Base-by-base conservation (phyloP, 2,113 vertebrate species). In the Clarias gariepinus region DNA sequence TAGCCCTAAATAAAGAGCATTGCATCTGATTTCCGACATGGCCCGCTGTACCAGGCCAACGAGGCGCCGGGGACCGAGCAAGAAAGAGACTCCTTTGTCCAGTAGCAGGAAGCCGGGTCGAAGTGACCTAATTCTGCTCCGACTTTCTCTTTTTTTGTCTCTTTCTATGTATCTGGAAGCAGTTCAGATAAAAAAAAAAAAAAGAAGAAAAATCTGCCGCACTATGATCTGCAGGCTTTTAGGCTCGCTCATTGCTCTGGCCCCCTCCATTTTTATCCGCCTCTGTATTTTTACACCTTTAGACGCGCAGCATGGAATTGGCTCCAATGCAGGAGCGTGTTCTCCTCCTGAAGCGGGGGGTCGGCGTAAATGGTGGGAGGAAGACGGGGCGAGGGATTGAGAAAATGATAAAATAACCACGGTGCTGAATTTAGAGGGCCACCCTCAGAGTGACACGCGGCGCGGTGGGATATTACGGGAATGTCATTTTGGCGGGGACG, bases 81-180 rank as follows among this genome's bases (percentile, higher is more conserved):
- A 69, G 63, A 89, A 33, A 94, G 92, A 92, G 91, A 91, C 89
- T 81, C 77, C 92, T 94, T 93, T 95, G 94, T 94, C 89, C 90
- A 55, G 84, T 64, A 74, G 91, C 91, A 93, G 92, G 93, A 92
- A 93, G 90, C 52, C 89, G 89, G 92, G 91, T 93, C 92, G 91
- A 92, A 93, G 87, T 94, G 94, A 95, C 93, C 93, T 94, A 93
- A 94, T 94, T 95, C 92, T 92, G 91, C 91, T 80, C 91, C 93
- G 86, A 89, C 85, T 58, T 58, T 71, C 53, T 84, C 18, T 71
- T 7, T 53, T 18, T 57, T 3, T 60, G 16, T 58, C 28, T 80
- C 66, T 60, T 53, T 84, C 82, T 30, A 7, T 12, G 10, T 80
- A 28, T 83, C 84, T 86, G 85, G 85, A 89, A 85, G 47, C 41